A percentile compares a stretch with the other conserved stretches of the same genome.
Conservation (phyloP, 2,888 invertebrate species). For the Melanchra persicariae region DNA sequence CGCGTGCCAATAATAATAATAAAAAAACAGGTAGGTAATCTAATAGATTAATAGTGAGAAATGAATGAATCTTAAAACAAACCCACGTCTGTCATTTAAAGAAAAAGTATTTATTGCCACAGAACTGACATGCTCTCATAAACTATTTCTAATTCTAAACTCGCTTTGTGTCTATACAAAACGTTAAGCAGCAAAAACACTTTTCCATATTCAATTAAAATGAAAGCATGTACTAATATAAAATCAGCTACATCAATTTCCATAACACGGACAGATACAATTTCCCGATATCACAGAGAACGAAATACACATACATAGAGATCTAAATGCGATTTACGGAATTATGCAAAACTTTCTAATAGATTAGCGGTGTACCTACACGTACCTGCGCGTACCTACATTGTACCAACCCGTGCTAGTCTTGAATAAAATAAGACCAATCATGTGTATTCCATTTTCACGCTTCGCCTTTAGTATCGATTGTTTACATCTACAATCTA, state of each 20-base stretch:
- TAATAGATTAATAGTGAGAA: too few species aligned
- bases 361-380: constrained; percentile 31
- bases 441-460: constrained; percentile 35
- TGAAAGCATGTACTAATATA: background rate
- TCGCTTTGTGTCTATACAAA: background rate
- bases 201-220: background rate
- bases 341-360: constrained; percentile 42
- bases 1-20: too few species aligned
- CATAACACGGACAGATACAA: constrained; percentile 1
- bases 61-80: too few species aligned
- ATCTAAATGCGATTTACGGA: constrained; percentile 8
- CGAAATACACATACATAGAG: background rate
- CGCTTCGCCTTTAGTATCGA: constrained; percentile 37
- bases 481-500: constrained; percentile 35
- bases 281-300: constrained; percentile 23
- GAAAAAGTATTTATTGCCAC: too few species aligned
- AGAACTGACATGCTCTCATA: too few species aligned
- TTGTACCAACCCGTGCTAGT: constrained; percentile 12
- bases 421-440: constrained; percentile 38
- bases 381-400: background rate
- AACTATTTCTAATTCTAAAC: background rate
- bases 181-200: background rate
- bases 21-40: too few species aligned
- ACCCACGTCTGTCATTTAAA: too few species aligned
- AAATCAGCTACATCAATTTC: constrained; percentile 10